Evolutionary conservation across 2,113 vertebrate genomes (phyloP).

Genomic region (Poicephalus gulielmi): DNA sequence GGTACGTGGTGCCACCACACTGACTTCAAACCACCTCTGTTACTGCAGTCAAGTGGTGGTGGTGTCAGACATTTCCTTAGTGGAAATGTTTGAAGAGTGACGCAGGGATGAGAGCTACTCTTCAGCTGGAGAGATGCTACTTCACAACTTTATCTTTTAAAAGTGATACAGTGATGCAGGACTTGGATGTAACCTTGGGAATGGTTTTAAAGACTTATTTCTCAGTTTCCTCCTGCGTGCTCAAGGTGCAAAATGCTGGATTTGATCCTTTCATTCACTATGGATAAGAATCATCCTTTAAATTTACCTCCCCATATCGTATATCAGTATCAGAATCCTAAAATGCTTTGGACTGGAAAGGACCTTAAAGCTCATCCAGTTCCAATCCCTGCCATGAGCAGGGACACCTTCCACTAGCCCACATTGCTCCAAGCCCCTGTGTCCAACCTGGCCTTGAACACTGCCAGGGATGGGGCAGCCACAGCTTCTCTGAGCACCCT

Average conservation of each 20-base stretch:
- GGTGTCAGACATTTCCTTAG: rapidly evolving
- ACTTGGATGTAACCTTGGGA: not conserved
- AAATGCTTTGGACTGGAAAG: not conserved
- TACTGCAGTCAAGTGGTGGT: rapidly evolving
- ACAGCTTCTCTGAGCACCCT: no score
- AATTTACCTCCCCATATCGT: rapidly evolving
- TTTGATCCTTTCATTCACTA: not conserved
- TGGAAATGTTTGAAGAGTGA: not conserved
- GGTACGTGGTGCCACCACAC: slow-evolving; percentile 63
- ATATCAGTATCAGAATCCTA: not conserved
- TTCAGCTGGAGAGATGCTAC: not conserved
- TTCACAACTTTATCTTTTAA: not conserved
- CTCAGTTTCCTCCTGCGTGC: rapidly evolving
- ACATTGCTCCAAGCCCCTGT: not conserved
- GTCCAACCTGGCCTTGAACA: no score
- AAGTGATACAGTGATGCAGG: not conserved
- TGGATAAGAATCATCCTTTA: rapidly evolving
- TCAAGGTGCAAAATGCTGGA: not conserved
- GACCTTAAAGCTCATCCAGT: not conserved
- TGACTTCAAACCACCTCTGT: rapidly evolving
- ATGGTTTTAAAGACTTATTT: not conserved
- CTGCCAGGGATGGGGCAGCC: no score
- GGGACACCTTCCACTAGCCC: not conserved
- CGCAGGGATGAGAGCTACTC: not conserved
- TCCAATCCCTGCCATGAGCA: not conserved